Conservation (phyloP, 2,888 invertebrate species). For the Baccha elongata region DNA sequence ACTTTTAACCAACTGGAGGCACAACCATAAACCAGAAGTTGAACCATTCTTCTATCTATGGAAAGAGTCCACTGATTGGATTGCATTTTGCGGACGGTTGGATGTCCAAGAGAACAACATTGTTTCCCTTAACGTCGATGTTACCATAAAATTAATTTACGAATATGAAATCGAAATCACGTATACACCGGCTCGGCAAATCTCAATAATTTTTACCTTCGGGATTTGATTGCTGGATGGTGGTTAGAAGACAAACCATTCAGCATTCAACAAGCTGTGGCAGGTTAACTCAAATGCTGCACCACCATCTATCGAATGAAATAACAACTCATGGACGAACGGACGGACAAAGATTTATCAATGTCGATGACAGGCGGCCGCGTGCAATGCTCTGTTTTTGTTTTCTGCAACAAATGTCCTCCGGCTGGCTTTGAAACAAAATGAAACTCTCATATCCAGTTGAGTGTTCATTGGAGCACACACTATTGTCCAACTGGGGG, state of each 20-base stretch:
- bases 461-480: constrained; percentile 42
- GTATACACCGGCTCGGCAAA: constrained; percentile 60
- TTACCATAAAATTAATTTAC: constrained; percentile 72
- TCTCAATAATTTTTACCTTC: constrained; percentile 63
- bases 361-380: constrained; percentile 60
- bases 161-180: constrained; percentile 71
- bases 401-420: constrained; percentile 42
- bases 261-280: too few relatives aligned
- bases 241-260: too few relatives aligned
- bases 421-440: constrained; percentile 32
- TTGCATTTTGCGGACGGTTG: constrained; percentile 23
- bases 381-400: constrained; percentile 49
- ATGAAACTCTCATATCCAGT: constrained; percentile 32
- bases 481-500: constrained; percentile 65
- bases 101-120: constrained; percentile 5
- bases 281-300: constrained; percentile 37
- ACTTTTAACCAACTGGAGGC: constrained; percentile 55
- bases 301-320: constrained; percentile 6
- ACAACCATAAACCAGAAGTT: constrained; percentile 34
- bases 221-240: constrained; percentile 60
- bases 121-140: constrained; percentile 42
- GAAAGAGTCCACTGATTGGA: constrained; percentile 57
- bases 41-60: constrained; percentile 38
- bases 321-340: not conserved
- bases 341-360: constrained; percentile 66